Evolutionary conservation across 2,888 invertebrate genomes (phyloP), one percentile per base, ranked within the genome.

Genomic region (Aspidiotus rigidus): DNA sequence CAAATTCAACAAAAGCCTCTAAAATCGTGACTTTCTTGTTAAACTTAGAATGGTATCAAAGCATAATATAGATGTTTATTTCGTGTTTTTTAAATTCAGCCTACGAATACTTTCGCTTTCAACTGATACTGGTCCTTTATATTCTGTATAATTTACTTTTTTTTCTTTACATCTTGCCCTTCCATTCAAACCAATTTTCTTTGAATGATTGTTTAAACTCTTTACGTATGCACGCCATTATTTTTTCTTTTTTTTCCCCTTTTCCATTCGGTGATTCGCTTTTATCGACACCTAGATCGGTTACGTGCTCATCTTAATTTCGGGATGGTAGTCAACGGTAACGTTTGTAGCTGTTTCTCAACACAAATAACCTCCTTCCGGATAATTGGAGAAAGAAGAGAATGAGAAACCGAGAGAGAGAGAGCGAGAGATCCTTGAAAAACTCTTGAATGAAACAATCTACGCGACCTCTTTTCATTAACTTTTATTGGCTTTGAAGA

Each of bases 401-500:
- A 49, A 49, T n/a, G 10, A 2, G 49, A 49, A 49, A 11, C 49
- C 49, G 49, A n/a, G n/a, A 11, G 11, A n/a, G n/a, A 11, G 11
- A 49, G 49, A 1, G 49, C n/a, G 49, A 28, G 28, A 28, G 28
- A 28, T 28, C 28, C 28, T 28, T 28, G 28, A 28, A 28, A 28
- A 28, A 28, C 28, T 28, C 28, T 28, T 28, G 28, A 28, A 28
- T 28, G 28, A 28, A 49, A 49, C 63, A 54, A 53, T 44, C 63
- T 54, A 8, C 16, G 17, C 53, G 63, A 63, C 39, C 39, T 63
- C 63, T 63, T 63, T 63, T 63, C 63, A 63, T 63, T 63, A 63
- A 63, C 63, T 63, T 63, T 63, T 63, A 63, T 63, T 63, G 63
- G 53, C 63, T 63, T 53, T 53, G 63, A 54, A 49, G 39, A 39